Base-by-base conservation (phyloP, 2,113 vertebrate species). In the Triplophysa tibetana region DNA sequence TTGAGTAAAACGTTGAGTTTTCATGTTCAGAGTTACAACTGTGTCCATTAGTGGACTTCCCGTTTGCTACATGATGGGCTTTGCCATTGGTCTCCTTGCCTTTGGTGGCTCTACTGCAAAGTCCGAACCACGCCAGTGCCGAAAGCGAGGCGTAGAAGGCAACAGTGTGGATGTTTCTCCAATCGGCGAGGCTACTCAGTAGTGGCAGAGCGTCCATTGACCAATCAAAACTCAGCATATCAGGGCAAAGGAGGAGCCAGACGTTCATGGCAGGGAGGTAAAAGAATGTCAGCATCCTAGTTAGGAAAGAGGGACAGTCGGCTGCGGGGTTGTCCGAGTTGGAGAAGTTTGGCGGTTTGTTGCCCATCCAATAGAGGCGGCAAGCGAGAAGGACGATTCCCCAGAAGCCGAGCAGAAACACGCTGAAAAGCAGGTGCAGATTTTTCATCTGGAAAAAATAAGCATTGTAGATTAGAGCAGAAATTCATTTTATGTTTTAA, bases 331-430 rank as follows among this genome's bases (percentile, higher is more conserved):
- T 99, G 92, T 99, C 98, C 0, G 98, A 99, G 91, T 98, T 99
- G 89, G 98, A 99, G 89, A 99, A 99, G 89, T 96, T 98, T 12
- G 98, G 98, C n/a, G 98, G 97, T 72, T 94, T 98, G 91, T 97
- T 99, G 75, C 98, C 97, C 98, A 99, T 99, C 97, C 98, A 99
- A 92, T 98, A 98, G 19, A 99, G 93, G 56, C 98, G 97, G 84
- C 92, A 86, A 52, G 93, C 94, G 86, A 99, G 87, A 69, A 99
- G 91, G 1, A 93, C 70, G 68, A 92, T 90, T 13, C 97, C 98
- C 94, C 97, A 98, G 74, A 84, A 91, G 26, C 92, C 94, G 92
- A 99, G 87, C 82, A 97, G 87, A 80, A 93, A 93, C 84, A 97
- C 88, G 74, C 94, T 97, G 79, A 95, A 89, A 86, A 96, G 91